Conservation (phyloP, 2,797 vertebrate genomes). For the Buceros bicornis region DNA sequence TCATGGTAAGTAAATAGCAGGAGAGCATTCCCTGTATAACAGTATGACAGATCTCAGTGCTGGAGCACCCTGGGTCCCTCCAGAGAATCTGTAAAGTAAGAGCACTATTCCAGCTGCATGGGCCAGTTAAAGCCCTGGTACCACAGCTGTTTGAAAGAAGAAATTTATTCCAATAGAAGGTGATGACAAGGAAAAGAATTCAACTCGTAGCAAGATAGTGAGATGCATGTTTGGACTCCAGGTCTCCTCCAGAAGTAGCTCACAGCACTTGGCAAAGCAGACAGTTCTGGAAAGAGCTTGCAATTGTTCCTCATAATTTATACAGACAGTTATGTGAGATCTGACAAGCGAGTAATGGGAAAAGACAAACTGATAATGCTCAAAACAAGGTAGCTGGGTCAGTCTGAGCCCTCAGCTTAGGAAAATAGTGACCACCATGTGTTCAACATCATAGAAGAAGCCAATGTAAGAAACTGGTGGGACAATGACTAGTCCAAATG, state of each 20-base stretch:
- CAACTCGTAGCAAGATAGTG: background rate
- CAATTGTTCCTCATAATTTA: background rate
- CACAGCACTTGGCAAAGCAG: background rate
- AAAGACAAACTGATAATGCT: background rate
- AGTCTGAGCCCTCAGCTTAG: background rate
- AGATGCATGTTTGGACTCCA: background rate
- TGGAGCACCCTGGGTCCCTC: background rate
- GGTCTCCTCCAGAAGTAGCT: background rate
- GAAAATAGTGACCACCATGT: background rate
- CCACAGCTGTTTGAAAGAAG: background rate
- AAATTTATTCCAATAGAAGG: background rate
- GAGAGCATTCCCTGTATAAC: background rate
- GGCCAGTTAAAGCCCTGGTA: background rate
- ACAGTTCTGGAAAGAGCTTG: background rate
- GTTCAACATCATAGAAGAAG: background rate
- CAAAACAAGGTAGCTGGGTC: background rate
- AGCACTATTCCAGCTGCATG: background rate
- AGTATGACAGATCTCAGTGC: background rate
- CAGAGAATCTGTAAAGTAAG: background rate
- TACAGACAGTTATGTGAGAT: background rate
- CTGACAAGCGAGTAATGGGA: background rate
- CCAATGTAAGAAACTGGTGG: background rate
- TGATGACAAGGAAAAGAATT: background rate
- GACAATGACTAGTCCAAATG: background rate
- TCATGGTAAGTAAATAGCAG: background rate